Evolutionary conservation across 2,797 vertebrate genomes (phyloP), one percentile per base, ranked within the genome.

Genomic region (Scarus forsteni): DNA sequence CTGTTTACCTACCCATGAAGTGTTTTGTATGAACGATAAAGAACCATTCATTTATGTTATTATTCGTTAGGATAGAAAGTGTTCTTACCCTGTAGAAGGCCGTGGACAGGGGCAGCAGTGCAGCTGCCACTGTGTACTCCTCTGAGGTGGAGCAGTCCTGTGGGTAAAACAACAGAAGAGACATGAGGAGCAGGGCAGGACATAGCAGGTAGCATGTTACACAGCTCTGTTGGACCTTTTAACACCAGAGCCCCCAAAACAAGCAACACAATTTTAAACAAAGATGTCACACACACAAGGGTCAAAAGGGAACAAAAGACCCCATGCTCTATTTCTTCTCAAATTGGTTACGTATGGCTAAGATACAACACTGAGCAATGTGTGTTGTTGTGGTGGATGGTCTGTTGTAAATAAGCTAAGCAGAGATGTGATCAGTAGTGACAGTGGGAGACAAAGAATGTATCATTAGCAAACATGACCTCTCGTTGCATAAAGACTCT

Each of bases 71-170:
- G 52, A 55, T 1, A 49, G 40, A 35, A 12, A 0, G 27, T 59
- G 38, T 62, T 85, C 97, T 97, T 92, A 99, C 98, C 95, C 98
- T 94, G 85, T 98, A 99, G 92, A 99, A 99, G 65, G 96, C 97
- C 54, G 98, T 98, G 0, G 95, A 97, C 84, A 99, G 92, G 54
- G 98, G 98, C 57, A 99, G 94, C 72, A 99, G 88, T 0, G 97
- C 96, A 72, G 97, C 94, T 79, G 98, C 98, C 75, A 99, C 95
- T 1, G 89, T 95, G 74, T 95, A 99, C 84, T 99, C 98, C 84
- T 99, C 98, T 13, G 97, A 96, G 91, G 94, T 97, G 63, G 98
- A 99, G 85, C 98, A 99, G 92, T 99, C 98, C 98, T 99, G 94
- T 13, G 83, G 89, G 61, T 83, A 64, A 91, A 91, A 94, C 83